Evolutionary conservation across 2,797 vertebrate species (phyloP).

Genomic region (Tiaroga cobitis): DNA sequence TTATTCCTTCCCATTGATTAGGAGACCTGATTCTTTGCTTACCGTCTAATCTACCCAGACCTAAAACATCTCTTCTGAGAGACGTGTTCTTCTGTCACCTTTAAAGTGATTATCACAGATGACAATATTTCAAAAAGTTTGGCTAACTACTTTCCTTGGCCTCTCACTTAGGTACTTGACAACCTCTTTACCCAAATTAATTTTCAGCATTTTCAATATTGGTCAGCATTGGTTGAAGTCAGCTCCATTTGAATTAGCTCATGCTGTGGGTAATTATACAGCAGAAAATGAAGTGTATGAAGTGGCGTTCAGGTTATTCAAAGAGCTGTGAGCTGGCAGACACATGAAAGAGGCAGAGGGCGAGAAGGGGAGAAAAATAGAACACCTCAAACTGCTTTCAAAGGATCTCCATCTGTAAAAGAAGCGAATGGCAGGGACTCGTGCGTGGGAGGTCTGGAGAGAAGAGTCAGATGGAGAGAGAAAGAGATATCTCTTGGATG

Average conservation of each 20-base stretch:
- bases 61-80: background rate
- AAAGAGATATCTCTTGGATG: constrained; percentile 26
- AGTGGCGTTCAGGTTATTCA: constrained; percentile 25
- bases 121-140: background rate
- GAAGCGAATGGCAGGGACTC: background rate
- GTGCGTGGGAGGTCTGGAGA: constrained; percentile 34
- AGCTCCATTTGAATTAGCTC: constrained; percentile 1
- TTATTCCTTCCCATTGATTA: background rate
- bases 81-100: background rate
- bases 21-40: background rate
- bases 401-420: constrained; percentile 27
- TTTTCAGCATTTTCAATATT: constrained; percentile 25
- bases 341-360: constrained; percentile 21
- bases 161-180: constrained; percentile 7
- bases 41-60: background rate
- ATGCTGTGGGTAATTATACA: constrained; percentile 48
- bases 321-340: constrained; percentile 40
- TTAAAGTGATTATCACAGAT: background rate
- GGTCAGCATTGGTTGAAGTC: constrained; percentile 13
- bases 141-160: constrained; percentile 37
- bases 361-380: constrained; percentile 37
- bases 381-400: constrained; percentile 46
- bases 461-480: constrained; percentile 6
- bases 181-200: constrained; percentile 22
- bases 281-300: constrained; percentile 14